A percentile compares a stretch with the other conserved stretches of the same genome.
Evolutionary conservation across 2,888 invertebrate genomes (phyloP).

Genomic region (Drosophila mimica): DNA sequence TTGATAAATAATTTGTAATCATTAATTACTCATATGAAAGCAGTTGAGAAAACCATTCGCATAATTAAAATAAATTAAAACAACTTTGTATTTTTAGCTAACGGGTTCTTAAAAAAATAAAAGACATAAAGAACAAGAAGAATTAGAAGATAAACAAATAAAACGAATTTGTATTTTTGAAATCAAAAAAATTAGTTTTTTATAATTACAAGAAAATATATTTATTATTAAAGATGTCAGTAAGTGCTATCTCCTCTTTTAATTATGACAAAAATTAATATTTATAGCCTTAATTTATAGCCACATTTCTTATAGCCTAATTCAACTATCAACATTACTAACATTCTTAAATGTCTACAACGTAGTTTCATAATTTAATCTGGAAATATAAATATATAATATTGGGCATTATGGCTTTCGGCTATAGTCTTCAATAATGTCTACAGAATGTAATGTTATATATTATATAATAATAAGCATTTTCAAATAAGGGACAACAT

Average conservation of each 20-base stretch:
- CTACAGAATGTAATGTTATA: too few relatives aligned
- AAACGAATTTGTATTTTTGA: background rate
- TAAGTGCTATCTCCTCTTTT: background rate
- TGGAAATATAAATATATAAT: background rate
- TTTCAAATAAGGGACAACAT: background rate
- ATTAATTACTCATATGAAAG: background rate
- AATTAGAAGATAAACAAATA: accelerated
- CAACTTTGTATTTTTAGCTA: background rate
- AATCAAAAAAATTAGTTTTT: background rate
- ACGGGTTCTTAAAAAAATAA: background rate
- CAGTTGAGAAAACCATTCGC: background rate
- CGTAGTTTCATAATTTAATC: background rate
- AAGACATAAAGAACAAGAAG: background rate
- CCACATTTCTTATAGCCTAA: background rate
- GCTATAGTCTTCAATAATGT: too few relatives aligned
- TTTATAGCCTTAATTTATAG: background rate
- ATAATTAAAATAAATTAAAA: background rate
- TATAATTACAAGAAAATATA: background rate
- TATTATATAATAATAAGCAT: too few relatives aligned
- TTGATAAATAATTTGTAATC: background rate
- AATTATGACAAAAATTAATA: background rate
- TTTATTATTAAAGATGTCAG: too few relatives aligned
- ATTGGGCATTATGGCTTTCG: too few relatives aligned
- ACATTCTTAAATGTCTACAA: background rate
- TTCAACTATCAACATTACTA: background rate